A percentile compares a stretch with the other conserved stretches of the same genome.
Conservation (phyloP, 2,797 vertebrate species). For the Phalloptychus januarius region DNA sequence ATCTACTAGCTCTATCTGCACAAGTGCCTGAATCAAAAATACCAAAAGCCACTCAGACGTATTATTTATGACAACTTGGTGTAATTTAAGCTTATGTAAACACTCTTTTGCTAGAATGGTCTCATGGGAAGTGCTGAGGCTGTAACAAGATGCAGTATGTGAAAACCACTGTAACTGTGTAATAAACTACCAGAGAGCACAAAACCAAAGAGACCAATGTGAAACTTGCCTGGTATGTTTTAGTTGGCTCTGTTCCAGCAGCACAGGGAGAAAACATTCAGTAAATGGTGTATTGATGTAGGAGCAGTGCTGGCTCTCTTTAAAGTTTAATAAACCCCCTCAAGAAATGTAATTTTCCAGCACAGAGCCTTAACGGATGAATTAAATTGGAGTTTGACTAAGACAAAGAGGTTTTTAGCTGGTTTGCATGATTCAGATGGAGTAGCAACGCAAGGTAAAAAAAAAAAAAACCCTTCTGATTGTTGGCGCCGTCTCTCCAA, state of each 20-base stretch:
- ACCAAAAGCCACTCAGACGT: neutral
- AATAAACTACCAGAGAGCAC: conserved; percentile 6
- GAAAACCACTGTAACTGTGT: neutral
- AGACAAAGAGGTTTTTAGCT: neutral
- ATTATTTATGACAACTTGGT: neutral
- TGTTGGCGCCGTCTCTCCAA: no score
- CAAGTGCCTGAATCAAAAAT: neutral
- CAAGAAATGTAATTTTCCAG: conserved; percentile 14
- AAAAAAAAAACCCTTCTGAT: neutral
- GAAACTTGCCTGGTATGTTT: conserved; percentile 13
- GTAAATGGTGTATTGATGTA: conserved; percentile 7
- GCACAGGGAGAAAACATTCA: conserved; percentile 7
- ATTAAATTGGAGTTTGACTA: neutral
- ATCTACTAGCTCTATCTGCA: neutral
- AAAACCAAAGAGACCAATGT: neutral
- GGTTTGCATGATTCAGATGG: neutral
- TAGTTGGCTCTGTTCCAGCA: conserved; percentile 13
- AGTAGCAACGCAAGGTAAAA: neutral
- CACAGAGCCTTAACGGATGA: neutral
- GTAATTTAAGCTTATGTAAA: neutral
- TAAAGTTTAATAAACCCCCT: neutral
- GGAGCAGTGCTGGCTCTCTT: neutral
- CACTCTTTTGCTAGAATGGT: neutral
- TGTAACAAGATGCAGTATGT: conserved; percentile 4
- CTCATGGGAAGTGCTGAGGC: neutral